Conservation (phyloP, 2,113 vertebrate genomes). For the Petrocephalus zakoni region DNA sequence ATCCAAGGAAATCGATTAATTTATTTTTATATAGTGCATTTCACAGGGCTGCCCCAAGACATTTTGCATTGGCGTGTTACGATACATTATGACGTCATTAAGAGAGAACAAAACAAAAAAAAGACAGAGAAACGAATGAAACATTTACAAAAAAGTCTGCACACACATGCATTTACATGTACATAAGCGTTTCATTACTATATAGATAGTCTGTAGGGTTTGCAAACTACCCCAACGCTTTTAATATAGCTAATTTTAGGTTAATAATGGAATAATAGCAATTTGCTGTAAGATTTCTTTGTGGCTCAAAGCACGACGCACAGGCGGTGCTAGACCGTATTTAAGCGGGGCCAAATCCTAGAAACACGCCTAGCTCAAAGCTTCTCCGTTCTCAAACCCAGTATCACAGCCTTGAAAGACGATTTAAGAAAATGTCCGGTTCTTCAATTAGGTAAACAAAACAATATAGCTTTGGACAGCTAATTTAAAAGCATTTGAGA, state of each 20-base stretch:
- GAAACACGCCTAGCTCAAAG: not conserved
- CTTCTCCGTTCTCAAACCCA: not conserved
- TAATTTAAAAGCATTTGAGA: no score
- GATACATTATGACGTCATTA: no score
- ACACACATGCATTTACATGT: not conserved
- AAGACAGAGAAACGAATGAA: no score
- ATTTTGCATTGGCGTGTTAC: no score
- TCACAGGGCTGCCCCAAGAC: no score
- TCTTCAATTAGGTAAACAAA: not conserved
- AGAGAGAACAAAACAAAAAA: no score
- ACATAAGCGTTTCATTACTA: not conserved
- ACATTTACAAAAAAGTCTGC: not conserved
- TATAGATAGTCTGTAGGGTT: not conserved
- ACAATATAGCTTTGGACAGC: no score
- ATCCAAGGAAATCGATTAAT: no score
- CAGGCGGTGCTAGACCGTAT: not conserved
- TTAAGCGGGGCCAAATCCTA: not conserved
- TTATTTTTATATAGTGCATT: no score
- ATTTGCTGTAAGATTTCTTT: not conserved
- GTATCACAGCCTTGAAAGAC: not conserved
- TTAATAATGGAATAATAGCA: not conserved
- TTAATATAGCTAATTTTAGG: not conserved
- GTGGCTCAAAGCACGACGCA: no score
- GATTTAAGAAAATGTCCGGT: not conserved
- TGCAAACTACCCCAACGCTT: not conserved